Conservation (phyloP, 2,797 vertebrate genomes). For the Brachyalestes nurse region DNA sequence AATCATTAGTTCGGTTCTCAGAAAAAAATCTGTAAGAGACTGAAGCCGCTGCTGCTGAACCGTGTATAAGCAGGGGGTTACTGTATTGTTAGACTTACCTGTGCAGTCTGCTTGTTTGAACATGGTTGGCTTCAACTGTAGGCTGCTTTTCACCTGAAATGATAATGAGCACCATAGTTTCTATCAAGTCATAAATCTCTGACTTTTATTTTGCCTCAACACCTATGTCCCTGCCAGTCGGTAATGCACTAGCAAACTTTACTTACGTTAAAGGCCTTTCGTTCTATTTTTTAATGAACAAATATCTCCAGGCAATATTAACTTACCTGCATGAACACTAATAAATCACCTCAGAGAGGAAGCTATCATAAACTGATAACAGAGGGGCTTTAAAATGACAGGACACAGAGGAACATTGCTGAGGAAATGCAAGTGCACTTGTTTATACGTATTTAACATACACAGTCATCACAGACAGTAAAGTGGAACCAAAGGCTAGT, state of each 20-base stretch:
- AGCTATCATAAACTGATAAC: background rate
- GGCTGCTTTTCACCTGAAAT: slow-evolving; percentile 73
- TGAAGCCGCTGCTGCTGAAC: no score
- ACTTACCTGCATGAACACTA: background rate
- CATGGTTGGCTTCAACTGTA: slow-evolving; percentile 62
- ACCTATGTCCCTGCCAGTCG: background rate
- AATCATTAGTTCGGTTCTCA: no score
- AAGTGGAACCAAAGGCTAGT: background rate
- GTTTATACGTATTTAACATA: background rate
- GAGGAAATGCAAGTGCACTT: no score
- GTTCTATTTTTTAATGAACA: background rate
- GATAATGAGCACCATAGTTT: slow-evolving; percentile 2
- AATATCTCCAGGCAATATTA: background rate
- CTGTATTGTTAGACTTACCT: slow-evolving; percentile 60
- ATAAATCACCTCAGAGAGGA: background rate
- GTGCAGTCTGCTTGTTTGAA: slow-evolving; percentile 35
- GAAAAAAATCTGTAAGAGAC: no score
- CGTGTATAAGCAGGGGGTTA: no score
- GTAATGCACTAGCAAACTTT: background rate
- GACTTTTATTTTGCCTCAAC: background rate
- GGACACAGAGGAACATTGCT: background rate
- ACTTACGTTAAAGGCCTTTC: background rate
- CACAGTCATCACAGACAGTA: background rate
- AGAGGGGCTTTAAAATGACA: background rate
- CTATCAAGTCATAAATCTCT: background rate